These are phyloP conservation scores for Spinibarbus caldwelli DNA, from an alignment of 2,797 vertebrate genomes.

Conservation along the genomic window DNA sequence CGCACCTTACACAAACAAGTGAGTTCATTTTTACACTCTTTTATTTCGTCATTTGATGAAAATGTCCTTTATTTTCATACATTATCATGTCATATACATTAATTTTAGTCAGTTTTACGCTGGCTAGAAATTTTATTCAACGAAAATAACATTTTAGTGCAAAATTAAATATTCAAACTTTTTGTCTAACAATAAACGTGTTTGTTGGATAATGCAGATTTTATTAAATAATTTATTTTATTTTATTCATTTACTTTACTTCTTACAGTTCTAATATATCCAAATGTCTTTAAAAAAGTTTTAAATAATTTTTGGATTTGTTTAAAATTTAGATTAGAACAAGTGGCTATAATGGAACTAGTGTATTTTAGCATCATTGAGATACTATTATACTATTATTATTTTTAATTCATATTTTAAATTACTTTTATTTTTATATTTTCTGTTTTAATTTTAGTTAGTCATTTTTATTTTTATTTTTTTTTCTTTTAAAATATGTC, in stretches of 20 bases:
- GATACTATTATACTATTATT: too few species aligned
- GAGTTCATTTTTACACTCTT: neutral
- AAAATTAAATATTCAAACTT: neutral
- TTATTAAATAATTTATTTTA: neutral
- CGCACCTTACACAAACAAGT: slow-evolving; percentile 76
- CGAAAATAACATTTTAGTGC: neutral
- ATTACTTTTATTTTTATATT: too few species aligned
- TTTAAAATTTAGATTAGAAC: neutral
- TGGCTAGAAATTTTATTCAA: too few species aligned
- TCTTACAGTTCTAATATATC: too few species aligned
- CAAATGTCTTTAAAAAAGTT: neutral
- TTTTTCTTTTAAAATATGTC: too few species aligned
- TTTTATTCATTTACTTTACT: neutral
- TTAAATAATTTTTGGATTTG: neutral
- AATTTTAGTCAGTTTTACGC: neutral
- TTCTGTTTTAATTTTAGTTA: too few species aligned
- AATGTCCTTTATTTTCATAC: neutral
- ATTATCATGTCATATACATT: neutral
- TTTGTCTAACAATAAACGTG: neutral
- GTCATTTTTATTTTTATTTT: too few species aligned
- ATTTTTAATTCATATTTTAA: too few species aligned
- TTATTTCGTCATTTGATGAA: neutral
- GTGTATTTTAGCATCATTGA: neutral
- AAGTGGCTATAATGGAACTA: neutral
- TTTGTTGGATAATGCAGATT: neutral